Evolutionary conservation across 1,140 invertebrate species (phyloP), one percentile per base, ranked within the genome.

Genomic region (Papilio machaon): DNA sequence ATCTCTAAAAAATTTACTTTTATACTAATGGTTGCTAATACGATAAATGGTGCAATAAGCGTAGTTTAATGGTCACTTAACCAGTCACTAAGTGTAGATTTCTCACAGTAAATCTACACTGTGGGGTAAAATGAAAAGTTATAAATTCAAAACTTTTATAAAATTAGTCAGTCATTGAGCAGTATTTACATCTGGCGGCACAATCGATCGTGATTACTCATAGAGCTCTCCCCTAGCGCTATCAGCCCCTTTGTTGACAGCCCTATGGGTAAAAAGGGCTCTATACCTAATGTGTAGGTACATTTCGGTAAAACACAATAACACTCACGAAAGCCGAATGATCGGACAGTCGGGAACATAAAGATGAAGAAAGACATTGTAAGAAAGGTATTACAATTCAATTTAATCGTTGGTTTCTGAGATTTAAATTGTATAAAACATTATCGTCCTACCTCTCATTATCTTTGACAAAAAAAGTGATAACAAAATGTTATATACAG

Each of bases 161-260:
- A 78, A 78, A 78, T 38, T 52, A 30, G 46, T 76, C 19, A 52
- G 46, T 76, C 47, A 52, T 76, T 76, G 43, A 54, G 30, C 74
- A 17, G 74, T 79, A 64, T 64, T 79, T 79, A 79, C 77, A 79
- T 79, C 77, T 79, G 77, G 58, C 19, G 58, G 77, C 58, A 78
- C 17, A 79, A 79, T 79, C 77, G 77, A 79, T 79, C 54, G 77
- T 79, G 77, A 79, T 79, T 79, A 79, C 77, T 79, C 77, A 79
- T 67, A 78, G 76, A 79, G 58, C n/a, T 60, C 54, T 23, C 47
- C 77, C 77, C 77, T 67, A 54, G 60, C 46, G 38, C 60, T 79
- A 79, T 46, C 77, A 79, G 46, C 77, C 77, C 77, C 46, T 47
- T 79, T 79, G 77, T 79, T 79, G 54, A 79, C 58, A 79, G 77